Conservation (phyloP, 2,113 vertebrate species). For the Erinaceus europaeus region DNA sequence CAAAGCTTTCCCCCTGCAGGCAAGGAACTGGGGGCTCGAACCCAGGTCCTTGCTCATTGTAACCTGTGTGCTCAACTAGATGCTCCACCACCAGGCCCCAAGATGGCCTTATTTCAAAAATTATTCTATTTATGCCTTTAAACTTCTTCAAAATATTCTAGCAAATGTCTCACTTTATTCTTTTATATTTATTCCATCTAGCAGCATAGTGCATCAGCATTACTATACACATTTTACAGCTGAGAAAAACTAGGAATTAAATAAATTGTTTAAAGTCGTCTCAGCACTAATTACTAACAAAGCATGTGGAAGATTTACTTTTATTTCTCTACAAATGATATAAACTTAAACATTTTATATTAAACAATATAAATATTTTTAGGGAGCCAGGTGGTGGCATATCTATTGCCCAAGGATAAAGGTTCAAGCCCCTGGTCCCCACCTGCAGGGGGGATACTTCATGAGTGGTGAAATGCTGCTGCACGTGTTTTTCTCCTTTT, state of each 20-base stretch:
- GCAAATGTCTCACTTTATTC: conserved; percentile 2
- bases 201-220: neutral
- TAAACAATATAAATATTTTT: too few species aligned
- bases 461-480: too few species aligned
- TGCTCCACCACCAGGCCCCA: too few species aligned
- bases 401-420: too few species aligned
- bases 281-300: neutral
- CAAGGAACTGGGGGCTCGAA: neutral
- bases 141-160: neutral
- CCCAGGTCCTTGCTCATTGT: neutral
- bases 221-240: neutral
- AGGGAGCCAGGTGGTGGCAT: too few species aligned
- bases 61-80: too few species aligned
- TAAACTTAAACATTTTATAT: too few species aligned
- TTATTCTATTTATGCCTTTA: neutral
- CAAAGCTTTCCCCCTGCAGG: too few species aligned
- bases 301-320: neutral
- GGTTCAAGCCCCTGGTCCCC: too few species aligned
- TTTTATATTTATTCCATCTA: neutral
- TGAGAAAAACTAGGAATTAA: neutral
- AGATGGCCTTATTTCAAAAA: conserved; percentile 35
- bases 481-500: too few species aligned
- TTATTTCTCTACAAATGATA: too few species aligned
- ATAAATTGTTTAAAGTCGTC: neutral
- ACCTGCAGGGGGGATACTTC: too few species aligned